Base-by-base conservation (phyloP, 2,797 vertebrate genomes). In the Oryzias dopingdopingensis region DNA sequence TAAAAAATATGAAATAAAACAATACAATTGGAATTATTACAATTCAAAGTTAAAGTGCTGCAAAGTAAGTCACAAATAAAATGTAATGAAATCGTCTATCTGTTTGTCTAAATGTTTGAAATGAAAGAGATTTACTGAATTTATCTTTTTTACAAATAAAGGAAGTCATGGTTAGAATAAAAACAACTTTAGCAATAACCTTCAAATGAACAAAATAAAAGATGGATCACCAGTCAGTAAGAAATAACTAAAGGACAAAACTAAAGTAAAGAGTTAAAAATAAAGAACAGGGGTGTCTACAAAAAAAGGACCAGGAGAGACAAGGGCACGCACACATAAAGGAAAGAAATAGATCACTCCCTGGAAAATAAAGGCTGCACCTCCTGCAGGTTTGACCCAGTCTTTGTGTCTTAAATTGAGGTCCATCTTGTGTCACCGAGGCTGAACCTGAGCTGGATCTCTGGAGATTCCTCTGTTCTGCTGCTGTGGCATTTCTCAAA, bases 361-460 rank as follows among this genome's bases (percentile, higher is more conserved):
- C 42, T 17, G 64, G 61, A 62, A 78, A 60, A 72, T 64, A 78
- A 62, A 71, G 67, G 63, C 65, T 65, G 26, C 20, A 65, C 76
- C 74, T 78, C 66, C 73, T 47, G 63, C 67, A 63, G 59, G 40
- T 73, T 66, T 84, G 82, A 85, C 79, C 80, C 60, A 62, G 52
- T 69, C 81, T 84, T 83, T 85, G 84, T 86, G 80, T 82, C 74
- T 67, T 80, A 83, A 86, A 87, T 86, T 86, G 82, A 52, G 78
- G 84, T 84, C 82, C 62, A 53, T 79, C 70, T 72, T 59, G 64
- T 79, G 86, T 81, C 80, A 76, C 58, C 10, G 63, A 69, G 50
- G 41, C 59, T 72, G 76, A 79, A 83, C 72, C 74, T 3, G 8
- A 56, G 62, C 53, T 48, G 42, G 62, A 62, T 82, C 85, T 78